These are phyloP conservation scores for Drosophila miranda DNA, from an alignment of 1,140 invertebrate species.

Conservation along the genomic window DNA sequence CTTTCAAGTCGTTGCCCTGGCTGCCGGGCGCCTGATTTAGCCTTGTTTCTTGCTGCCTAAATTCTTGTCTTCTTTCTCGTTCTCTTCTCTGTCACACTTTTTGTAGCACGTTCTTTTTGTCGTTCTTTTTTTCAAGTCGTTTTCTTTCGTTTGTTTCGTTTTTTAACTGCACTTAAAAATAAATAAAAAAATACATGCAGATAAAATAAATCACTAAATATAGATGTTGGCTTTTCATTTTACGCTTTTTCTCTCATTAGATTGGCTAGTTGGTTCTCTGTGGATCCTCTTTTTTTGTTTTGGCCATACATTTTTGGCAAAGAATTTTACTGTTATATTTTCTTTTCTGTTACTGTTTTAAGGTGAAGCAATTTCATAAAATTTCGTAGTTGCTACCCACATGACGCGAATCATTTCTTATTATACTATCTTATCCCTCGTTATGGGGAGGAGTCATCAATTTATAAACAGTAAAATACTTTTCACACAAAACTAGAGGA, in stretches of 20 bases:
- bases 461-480: constrained; percentile 37
- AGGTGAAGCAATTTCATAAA: constrained; percentile 1
- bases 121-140: constrained; percentile 7
- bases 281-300: not conserved
- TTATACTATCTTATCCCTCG: constrained; percentile 5
- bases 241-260: constrained; percentile 7
- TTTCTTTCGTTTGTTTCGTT: constrained; percentile 46
- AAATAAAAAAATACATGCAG: constrained; percentile 13
- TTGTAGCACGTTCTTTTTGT: constrained; percentile 29
- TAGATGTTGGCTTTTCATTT: constrained; percentile 11
- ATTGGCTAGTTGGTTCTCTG: constrained; percentile 2
- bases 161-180: constrained; percentile 34
- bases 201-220: constrained; percentile 10
- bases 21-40: constrained; percentile 19
- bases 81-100: constrained; percentile 44
- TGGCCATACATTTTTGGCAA: not conserved
- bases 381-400: too few species aligned
- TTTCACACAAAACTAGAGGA: constrained; percentile 19
- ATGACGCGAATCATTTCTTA: too few species aligned
- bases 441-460: constrained; percentile 17
- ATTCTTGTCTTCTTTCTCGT: constrained; percentile 20
- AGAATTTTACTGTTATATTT: constrained; percentile 4
- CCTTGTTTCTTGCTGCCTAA: constrained; percentile 12
- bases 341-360: not conserved
- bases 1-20: constrained; percentile 57